These are phyloP conservation scores for Planiliza haematocheilus DNA, from an alignment of 2,113 vertebrate species.

Conservation along the genomic window DNA sequence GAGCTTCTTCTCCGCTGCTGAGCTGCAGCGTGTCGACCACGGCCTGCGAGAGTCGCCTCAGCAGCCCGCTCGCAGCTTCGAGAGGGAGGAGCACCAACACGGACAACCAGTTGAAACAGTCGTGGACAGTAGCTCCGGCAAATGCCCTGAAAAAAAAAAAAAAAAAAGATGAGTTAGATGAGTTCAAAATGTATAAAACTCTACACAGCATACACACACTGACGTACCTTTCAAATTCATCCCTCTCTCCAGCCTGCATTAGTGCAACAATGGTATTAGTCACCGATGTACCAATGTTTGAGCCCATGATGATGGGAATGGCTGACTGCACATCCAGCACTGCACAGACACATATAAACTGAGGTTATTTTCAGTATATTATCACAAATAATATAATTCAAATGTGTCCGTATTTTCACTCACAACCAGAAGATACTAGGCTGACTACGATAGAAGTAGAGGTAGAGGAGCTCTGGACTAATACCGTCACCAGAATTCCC, in stretches of 20 bases:
- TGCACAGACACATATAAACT: slow-evolving; percentile 41
- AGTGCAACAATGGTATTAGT: slow-evolving; percentile 93
- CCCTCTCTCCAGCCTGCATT: slow-evolving; percentile 91
- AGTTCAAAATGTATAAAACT: no score
- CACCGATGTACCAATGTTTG: slow-evolving; percentile 92
- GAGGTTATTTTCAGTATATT: neutral
- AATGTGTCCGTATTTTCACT: slow-evolving; percentile 63
- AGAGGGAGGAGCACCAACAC: slow-evolving; percentile 87
- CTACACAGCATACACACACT: neutral
- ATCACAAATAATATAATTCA: neutral
- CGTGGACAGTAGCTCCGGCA: slow-evolving; percentile 90
- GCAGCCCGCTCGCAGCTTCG: slow-evolving; percentile 84
- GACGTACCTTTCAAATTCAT: slow-evolving; percentile 88
- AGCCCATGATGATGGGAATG: slow-evolving; percentile 93
- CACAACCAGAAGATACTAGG: slow-evolving; percentile 92
- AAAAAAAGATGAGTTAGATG: neutral
- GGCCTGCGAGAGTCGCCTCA: slow-evolving; percentile 82
- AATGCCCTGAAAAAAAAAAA: slow-evolving; percentile 83
- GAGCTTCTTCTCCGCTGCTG: slow-evolving; percentile 86
- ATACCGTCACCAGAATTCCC: slow-evolving; percentile 90
- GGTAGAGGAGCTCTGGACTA: slow-evolving; percentile 94
- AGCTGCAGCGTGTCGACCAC: slow-evolving; percentile 84
- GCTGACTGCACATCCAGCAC: slow-evolving; percentile 90
- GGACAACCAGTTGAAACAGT: slow-evolving; percentile 93
- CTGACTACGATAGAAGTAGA: slow-evolving; percentile 93